Percentiles rank a stretch among this genome's conserved stretches.
These are phyloP conservation scores for Dioctria rufipes DNA, from an alignment of 2,888 invertebrate genomes.

Conservation along the genomic window DNA sequence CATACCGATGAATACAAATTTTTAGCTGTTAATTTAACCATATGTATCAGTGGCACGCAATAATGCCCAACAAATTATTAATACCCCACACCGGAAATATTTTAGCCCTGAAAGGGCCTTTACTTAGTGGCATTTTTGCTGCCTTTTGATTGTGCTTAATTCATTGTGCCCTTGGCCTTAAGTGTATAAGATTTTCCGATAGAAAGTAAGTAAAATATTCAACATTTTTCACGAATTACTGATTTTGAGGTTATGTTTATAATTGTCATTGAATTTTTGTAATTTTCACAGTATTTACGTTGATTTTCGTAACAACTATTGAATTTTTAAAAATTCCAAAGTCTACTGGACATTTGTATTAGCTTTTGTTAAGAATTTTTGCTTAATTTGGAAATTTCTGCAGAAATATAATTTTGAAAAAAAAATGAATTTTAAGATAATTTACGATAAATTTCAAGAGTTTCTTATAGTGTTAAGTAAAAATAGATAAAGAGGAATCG, in stretches of 20 bases:
- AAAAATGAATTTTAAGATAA: background rate
- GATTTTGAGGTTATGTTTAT: slow-evolving; percentile 27
- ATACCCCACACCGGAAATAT: slow-evolving; percentile 31
- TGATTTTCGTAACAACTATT: background rate
- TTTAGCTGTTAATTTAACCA: slow-evolving; percentile 4
- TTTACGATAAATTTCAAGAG: background rate
- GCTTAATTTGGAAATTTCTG: background rate
- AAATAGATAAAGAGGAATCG: background rate
- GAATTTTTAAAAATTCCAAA: background rate
- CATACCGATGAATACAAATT: background rate
- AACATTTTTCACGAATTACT: background rate
- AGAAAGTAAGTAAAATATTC: slow-evolving; percentile 3
- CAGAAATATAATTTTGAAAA: background rate
- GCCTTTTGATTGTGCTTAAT: background rate
- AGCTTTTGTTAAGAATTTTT: slow-evolving; percentile 21
- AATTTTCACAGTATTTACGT: background rate
- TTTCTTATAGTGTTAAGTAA: background rate
- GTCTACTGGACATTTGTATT: background rate
- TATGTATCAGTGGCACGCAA: background rate
- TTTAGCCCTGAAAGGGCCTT: slow-evolving; percentile 35
- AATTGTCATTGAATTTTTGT: background rate
- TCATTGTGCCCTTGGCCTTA: slow-evolving; percentile 39
- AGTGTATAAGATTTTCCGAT: background rate
- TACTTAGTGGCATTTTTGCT: background rate
- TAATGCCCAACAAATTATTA: slow-evolving; percentile 20